These are phyloP conservation scores for Pao palembangensis DNA, from an alignment of 2,113 vertebrate species.

Conservation along the genomic window DNA sequence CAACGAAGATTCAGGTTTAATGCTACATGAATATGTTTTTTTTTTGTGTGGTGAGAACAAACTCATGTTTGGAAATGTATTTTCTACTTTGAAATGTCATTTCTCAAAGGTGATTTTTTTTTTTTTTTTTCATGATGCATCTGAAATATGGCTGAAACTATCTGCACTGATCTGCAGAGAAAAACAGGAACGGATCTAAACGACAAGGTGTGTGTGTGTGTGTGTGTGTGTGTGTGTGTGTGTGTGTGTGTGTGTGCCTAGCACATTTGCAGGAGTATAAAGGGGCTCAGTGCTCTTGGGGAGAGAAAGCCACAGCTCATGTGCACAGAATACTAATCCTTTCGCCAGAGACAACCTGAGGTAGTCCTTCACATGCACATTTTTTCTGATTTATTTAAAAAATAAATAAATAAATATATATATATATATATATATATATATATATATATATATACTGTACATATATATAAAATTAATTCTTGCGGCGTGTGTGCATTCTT, in stretches of 20 bases:
- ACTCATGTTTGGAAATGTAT: too few relatives aligned
- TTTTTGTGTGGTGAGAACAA: too few relatives aligned
- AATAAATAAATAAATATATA: too few relatives aligned
- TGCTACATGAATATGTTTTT: too few relatives aligned
- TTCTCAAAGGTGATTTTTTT: background rate
- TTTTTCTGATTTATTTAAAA: conserved; percentile 27
- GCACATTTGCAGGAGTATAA: conserved; percentile 61
- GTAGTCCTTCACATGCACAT: conserved; percentile 14
- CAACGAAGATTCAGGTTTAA: too few relatives aligned
- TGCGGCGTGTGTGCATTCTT: conserved; percentile 22
- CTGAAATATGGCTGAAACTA: conserved; percentile 43
- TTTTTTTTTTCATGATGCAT: conserved; percentile 29
- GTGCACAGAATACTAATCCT: conserved; percentile 72
- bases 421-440: too few relatives aligned
- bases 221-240: conserved; percentile 28
- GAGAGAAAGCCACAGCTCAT: conserved; percentile 55
- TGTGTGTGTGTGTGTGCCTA: conserved; percentile 26
- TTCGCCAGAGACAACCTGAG: conserved; percentile 51
- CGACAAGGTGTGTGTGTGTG: conserved; percentile 39
- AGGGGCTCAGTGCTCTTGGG: conserved; percentile 68
- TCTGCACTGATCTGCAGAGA: conserved; percentile 49
- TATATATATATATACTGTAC: too few relatives aligned
- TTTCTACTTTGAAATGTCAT: background rate
- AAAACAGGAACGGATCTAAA: conserved; percentile 43
- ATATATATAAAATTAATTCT: too few relatives aligned